These are phyloP conservation scores for Oryctes rhinoceros DNA, from an alignment of 1,140 invertebrate genomes.

Conservation along the genomic window DNA sequence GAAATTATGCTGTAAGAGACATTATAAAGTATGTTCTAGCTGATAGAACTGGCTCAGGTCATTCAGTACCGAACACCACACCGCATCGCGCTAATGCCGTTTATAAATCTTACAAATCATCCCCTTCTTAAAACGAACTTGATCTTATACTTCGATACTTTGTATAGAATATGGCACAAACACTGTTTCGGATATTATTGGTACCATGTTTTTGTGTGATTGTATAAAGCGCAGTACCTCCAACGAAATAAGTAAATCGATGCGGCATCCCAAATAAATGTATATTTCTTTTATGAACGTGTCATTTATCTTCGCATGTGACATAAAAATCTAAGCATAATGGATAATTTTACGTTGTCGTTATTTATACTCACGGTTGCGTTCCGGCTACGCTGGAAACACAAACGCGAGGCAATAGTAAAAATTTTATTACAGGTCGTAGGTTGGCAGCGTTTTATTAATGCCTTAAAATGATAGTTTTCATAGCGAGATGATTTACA, in stretches of 20 bases:
- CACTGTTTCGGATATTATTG: too few species aligned
- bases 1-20: too few species aligned
- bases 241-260: neutral
- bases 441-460: neutral
- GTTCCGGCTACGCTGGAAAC: neutral
- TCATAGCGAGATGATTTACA: neutral
- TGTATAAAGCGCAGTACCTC: neutral
- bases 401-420: constrained; percentile 1
- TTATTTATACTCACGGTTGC: constrained; percentile 9
- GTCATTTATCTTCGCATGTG: neutral
- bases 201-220: too few species aligned
- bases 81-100: too few species aligned
- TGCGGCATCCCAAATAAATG: neutral
- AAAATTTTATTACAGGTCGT: neutral
- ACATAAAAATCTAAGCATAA: constrained; percentile 1
- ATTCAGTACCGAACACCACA: too few species aligned
- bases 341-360: constrained; percentile 14
- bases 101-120: too few species aligned
- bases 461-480: constrained; percentile 9
- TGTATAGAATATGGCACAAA: too few species aligned
- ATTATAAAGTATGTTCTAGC: too few species aligned
- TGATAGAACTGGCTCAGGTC: too few species aligned
- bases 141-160: too few species aligned
- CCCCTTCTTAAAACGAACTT: too few species aligned
- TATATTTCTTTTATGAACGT: constrained; percentile 11